Evolutionary conservation across 2,888 invertebrate genomes (phyloP), one percentile per base, ranked within the genome.

Genomic region (Drosophila ustulata): DNA sequence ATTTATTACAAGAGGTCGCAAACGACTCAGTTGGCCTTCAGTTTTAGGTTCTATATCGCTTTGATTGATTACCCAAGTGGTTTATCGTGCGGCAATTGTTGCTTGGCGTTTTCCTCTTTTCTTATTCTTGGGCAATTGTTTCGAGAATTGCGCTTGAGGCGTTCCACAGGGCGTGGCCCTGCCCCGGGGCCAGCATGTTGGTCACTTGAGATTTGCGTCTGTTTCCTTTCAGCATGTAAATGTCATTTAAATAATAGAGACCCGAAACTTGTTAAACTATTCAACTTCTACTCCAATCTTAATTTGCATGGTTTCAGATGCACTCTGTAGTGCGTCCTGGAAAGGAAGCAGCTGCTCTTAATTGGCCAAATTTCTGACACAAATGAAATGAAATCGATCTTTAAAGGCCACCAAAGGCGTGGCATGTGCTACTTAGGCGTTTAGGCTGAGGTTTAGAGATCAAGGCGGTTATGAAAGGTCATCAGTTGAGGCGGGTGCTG

Each of bases 41-140:
- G 30, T 49, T 43, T 49, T 65, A 39, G 45, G 47, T 64, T 53
- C 49, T 68, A 65, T 85, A 85, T 85, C 89, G 85, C 75, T 79
- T 85, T 85, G 85, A 85, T 85, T 85, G 85, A 85, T 85, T 85
- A 87, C 88, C 88, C 68, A 82, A 83, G 88, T 88, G 83, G 86
- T 82, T 84, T 85, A 85, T 83, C 80, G 82, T 78, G 65, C 50
- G 50, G 65, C 84, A 75, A 80, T 85, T 82, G 82, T 82, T 82
- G 71, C 69, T 73, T 47, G 53, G 43, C n/a, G 28, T 50, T 63
- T 71, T 65, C 47, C 69, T 46, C 53, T 57, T 43, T 30, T 45
- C 49, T 30, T 32, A 18, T 23, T 11, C 23, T 41, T 26, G 6
- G 26, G 46, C 46, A 47, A 75, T 80, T 84, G 80, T 80, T 81